These are phyloP conservation scores for Caradrina clavipalpis DNA, from an alignment of 2,888 invertebrate genomes.

Conservation along the genomic window DNA sequence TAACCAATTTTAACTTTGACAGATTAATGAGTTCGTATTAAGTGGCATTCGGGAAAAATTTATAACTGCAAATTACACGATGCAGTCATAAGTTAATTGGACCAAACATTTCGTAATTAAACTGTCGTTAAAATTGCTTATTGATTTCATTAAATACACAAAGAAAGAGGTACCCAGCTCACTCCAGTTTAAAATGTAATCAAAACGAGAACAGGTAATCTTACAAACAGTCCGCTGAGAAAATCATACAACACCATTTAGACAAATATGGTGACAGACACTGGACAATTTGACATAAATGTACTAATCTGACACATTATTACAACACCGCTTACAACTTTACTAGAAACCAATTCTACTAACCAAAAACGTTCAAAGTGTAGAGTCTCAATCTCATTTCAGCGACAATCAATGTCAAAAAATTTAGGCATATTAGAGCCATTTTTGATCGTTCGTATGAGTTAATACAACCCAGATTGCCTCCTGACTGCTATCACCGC, in stretches of 20 bases:
- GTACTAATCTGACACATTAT: too few species aligned
- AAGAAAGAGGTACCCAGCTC: not conserved
- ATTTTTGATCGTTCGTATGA: too few species aligned
- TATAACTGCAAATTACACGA: constrained; percentile 37
- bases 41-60: constrained; percentile 22
- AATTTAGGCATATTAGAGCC: too few species aligned
- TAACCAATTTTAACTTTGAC: constrained; percentile 29
- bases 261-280: not conserved
- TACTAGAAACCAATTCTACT: too few species aligned
- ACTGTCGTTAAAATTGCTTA: constrained; percentile 4
- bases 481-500: too few species aligned
- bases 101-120: constrained; percentile 24
- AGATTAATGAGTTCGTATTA: constrained; percentile 35
- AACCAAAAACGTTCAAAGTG: too few species aligned
- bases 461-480: too few species aligned
- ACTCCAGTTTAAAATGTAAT: not conserved
- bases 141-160: not conserved
- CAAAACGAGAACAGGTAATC: not conserved
- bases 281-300: too few species aligned
- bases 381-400: too few species aligned
- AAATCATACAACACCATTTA: not conserved
- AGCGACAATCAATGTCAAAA: too few species aligned
- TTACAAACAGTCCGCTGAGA: not conserved
- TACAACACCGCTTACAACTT: too few species aligned
- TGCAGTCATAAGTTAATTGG: constrained; percentile 40